A percentile compares a stretch with the other conserved stretches of the same genome.
Evolutionary conservation across 2,113 vertebrate genomes (phyloP).

Genomic region (Pogona vitticeps): DNA sequence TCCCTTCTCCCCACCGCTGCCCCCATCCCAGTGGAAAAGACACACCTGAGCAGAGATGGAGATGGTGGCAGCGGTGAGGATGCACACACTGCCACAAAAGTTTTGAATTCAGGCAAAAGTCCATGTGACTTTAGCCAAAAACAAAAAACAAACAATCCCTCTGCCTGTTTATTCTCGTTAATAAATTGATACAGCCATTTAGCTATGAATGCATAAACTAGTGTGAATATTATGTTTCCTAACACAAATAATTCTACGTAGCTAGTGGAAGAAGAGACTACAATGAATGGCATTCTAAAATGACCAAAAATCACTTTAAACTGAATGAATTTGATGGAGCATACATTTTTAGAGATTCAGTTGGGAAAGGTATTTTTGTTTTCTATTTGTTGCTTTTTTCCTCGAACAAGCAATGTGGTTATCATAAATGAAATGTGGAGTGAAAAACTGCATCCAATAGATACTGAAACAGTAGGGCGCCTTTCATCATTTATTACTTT

Average conservation of each 20-base stretch:
- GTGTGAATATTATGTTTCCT: not conserved
- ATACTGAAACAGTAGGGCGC: not conserved
- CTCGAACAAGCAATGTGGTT: slow-evolving; percentile 37
- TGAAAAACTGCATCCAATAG: slow-evolving; percentile 30
- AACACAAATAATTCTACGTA: slow-evolving; percentile 23
- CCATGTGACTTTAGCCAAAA: no score
- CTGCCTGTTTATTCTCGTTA: no score
- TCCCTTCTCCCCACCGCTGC: no score
- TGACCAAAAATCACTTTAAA: slow-evolving; percentile 38
- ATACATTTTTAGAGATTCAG: not conserved
- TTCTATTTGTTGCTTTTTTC: slow-evolving; percentile 21
- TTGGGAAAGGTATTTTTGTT: not conserved
- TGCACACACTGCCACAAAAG: no score
- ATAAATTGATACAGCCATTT: not conserved
- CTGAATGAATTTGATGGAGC: not conserved
- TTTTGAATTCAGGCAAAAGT: no score
- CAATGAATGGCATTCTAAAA: slow-evolving; percentile 39
- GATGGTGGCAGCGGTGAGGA: no score
- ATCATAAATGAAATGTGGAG: slow-evolving; percentile 30
- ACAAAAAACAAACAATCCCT: no score
- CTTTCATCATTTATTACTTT: slow-evolving; percentile 24
- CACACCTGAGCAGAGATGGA: no score
- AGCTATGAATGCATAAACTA: not conserved
- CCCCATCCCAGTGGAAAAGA: no score
- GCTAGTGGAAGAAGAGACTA: slow-evolving; percentile 36